These are phyloP conservation scores for Lutjanus campechanus DNA, from an alignment of 2,797 vertebrate species.

Conservation along the genomic window DNA sequence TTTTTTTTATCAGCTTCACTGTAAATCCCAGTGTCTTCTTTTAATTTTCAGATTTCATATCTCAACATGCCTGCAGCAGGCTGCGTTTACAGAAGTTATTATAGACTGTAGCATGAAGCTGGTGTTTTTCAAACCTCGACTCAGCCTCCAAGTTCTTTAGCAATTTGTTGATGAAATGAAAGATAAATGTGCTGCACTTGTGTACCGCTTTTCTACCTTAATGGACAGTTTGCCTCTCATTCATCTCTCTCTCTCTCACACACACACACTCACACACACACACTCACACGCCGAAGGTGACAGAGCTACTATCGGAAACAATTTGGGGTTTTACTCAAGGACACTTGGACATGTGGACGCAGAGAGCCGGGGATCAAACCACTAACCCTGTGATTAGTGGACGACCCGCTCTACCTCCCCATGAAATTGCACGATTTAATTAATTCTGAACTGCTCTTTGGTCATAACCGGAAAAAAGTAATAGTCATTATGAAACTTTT, in stretches of 20 bases:
- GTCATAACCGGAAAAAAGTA: neutral
- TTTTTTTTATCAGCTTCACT: neutral
- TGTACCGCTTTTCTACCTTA: neutral
- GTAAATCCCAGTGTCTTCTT: neutral
- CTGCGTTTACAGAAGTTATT: neutral
- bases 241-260: neutral
- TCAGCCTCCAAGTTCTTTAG: neutral
- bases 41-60: neutral
- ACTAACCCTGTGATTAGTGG: neutral
- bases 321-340: neutral
- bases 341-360: neutral
- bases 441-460: neutral
- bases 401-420: neutral
- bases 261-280: too few species aligned
- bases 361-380: neutral
- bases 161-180: slow-evolving; percentile 10
- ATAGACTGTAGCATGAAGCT: neutral
- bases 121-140: neutral
- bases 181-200: neutral
- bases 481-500: neutral
- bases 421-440: neutral
- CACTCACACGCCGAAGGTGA: too few species aligned
- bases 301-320: neutral
- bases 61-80: neutral
- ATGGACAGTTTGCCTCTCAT: neutral